Conservation (phyloP, 2,113 vertebrate genomes). For the Vombatus ursinus region DNA sequence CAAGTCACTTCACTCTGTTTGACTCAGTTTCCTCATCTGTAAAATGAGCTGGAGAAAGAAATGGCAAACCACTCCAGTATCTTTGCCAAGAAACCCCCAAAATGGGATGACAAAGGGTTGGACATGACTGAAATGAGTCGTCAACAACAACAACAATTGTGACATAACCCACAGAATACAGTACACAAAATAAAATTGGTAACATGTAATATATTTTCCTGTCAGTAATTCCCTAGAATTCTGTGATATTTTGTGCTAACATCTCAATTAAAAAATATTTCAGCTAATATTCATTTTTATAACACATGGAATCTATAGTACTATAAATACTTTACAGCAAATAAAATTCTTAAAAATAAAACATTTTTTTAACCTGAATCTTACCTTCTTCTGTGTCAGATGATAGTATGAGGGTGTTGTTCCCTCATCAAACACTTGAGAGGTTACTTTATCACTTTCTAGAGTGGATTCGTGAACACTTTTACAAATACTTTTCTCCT, state of each 20-base stretch:
- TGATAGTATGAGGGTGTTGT: not conserved
- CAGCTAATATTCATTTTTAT: not conserved
- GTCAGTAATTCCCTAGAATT: not conserved
- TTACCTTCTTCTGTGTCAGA: not conserved
- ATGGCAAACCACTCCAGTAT: too few relatives aligned
- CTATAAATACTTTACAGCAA: not conserved
- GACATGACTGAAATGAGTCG: too few relatives aligned
- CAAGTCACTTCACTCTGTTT: too few relatives aligned
- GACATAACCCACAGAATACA: not conserved
- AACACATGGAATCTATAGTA: not conserved
- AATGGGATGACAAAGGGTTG: too few relatives aligned
- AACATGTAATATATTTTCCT: not conserved
- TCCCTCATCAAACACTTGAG: not conserved
- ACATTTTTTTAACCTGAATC: not conserved
- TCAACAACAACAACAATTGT: not conserved
- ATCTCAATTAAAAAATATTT: not conserved
- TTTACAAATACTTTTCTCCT: not conserved
- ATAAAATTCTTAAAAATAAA: not conserved
- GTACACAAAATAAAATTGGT: not conserved
- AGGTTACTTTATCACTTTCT: not conserved
- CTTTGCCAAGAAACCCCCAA: too few relatives aligned
- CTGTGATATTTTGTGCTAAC: not conserved
- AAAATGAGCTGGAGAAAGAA: too few relatives aligned
- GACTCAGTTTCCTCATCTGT: too few relatives aligned
- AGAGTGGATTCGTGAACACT: not conserved